Conservation (phyloP, 2,113 vertebrate genomes). For the Blennius ocellaris region DNA sequence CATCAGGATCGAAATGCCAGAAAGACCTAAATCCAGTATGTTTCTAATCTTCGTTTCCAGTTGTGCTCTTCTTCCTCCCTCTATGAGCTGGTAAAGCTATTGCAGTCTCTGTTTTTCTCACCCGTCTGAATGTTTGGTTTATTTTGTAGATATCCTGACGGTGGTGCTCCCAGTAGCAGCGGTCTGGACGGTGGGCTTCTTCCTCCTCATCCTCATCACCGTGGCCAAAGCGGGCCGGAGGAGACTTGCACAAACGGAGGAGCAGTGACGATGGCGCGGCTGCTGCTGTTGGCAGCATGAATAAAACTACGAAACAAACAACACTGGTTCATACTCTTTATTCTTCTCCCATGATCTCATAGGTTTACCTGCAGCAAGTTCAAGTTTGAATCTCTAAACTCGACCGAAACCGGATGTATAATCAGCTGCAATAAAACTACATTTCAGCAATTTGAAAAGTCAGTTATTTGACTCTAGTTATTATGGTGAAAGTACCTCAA, state of each 20-base stretch:
- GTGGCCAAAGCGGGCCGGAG: constrained; percentile 73
- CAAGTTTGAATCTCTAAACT: background rate
- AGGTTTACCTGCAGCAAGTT: background rate
- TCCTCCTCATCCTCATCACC: constrained; percentile 74
- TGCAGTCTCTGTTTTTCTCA: background rate
- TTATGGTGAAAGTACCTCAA: too few species aligned
- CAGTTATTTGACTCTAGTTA: too few species aligned
- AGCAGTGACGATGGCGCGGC: background rate
- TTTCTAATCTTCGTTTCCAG: background rate
- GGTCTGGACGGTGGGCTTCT: constrained; percentile 73
- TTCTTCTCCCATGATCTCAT: background rate
- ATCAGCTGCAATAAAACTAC: too few species aligned
- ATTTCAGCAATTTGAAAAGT: too few species aligned
- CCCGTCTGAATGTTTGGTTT: background rate
- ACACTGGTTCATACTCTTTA: background rate
- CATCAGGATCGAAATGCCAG: constrained; percentile 68
- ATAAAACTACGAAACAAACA: constrained; percentile 28
- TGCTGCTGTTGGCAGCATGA: constrained; percentile 10
- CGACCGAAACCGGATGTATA: background rate
- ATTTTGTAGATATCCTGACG: constrained; percentile 59
- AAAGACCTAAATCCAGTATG: constrained; percentile 62
- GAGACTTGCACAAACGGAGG: constrained; percentile 17
- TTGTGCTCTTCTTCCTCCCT: background rate
- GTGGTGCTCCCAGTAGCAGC: constrained; percentile 70
- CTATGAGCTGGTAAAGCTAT: background rate